A percentile compares a stretch with the other conserved stretches of the same genome.
These are phyloP conservation scores for Heloderma charlesbogerti DNA, from an alignment of 2,113 vertebrate genomes.

Conservation along the genomic window DNA sequence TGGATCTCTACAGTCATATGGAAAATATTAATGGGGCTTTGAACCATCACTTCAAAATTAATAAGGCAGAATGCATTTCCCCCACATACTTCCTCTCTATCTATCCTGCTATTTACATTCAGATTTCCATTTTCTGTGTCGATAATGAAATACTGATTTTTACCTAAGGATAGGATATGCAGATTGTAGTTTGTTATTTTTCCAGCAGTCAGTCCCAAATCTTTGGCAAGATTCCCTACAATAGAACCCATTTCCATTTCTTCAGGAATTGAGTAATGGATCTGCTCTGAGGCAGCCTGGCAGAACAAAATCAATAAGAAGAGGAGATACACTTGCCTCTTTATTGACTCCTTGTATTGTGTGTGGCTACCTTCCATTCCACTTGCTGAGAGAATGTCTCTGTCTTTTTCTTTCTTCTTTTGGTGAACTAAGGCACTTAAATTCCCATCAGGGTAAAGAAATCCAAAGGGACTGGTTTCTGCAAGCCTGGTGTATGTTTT, in stretches of 20 bases:
- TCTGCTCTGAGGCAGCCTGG: slow-evolving; percentile 61
- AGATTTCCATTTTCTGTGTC: slow-evolving; percentile 73
- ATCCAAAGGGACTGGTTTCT: neutral
- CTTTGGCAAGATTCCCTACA: slow-evolving; percentile 81
- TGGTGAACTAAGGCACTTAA: neutral
- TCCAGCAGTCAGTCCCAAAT: slow-evolving; percentile 77
- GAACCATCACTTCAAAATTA: slow-evolving; percentile 69
- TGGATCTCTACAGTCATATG: slow-evolving; percentile 68
- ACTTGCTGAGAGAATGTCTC: neutral
- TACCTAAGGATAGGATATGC: slow-evolving; percentile 68
- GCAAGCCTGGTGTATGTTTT: neutral
- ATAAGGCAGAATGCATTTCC: slow-evolving; percentile 53
- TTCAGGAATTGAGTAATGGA: slow-evolving; percentile 82
- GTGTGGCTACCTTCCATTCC: neutral
- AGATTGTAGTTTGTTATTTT: slow-evolving; percentile 75
- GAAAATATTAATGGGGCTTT: slow-evolving; percentile 76
- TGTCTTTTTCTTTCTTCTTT: neutral
- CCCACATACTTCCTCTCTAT: slow-evolving; percentile 76
- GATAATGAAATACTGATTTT: slow-evolving; percentile 68
- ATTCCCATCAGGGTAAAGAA: neutral
- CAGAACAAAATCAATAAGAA: slow-evolving; percentile 62
- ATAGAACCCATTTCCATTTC: slow-evolving; percentile 77
- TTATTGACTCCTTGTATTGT: slow-evolving; percentile 5
- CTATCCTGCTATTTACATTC: slow-evolving; percentile 73
- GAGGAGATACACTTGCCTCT: slow-evolving; percentile 59